A percentile compares a stretch with the other conserved stretches of the same genome.
phyloP scores from a whole-genome alignment of 2,888 invertebrate genomes.

The Cyaniris semiargus region DNA sequence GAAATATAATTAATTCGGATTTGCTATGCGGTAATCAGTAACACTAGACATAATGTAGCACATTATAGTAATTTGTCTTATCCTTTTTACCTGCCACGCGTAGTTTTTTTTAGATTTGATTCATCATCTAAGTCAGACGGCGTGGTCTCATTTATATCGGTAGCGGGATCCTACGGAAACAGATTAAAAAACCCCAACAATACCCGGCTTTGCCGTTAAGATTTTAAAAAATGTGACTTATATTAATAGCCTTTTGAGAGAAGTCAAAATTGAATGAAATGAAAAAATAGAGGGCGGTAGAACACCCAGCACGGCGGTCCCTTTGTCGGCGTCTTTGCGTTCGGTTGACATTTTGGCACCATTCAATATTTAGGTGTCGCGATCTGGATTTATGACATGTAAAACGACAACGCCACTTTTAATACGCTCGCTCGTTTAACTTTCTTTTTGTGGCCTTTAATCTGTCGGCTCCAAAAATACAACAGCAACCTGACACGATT shows the following conservation, averaged over 20 bases:
- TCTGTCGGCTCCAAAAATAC: conserved; percentile 8
- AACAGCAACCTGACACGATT: neutral
- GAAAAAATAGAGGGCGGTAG: conserved; percentile 77
- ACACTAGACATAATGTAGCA: conserved; percentile 58
- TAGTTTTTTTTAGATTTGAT: conserved; percentile 75
- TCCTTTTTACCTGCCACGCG: conserved; percentile 69
- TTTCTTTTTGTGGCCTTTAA: conserved; percentile 36
- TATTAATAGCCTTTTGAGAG: conserved; percentile 80
- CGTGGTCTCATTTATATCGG: conserved; percentile 74
- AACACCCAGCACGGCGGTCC: conserved; percentile 76
- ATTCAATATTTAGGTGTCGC: conserved; percentile 79
- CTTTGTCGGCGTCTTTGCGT: conserved; percentile 76
- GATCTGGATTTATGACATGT: conserved; percentile 75
- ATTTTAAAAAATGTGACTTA: conserved; percentile 78
- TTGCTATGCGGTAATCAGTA: conserved; percentile 3
- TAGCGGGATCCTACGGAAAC: conserved; percentile 80
- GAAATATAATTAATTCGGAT: neutral
- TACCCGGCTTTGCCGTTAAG: conserved; percentile 71
- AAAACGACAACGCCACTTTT: conserved; percentile 64
- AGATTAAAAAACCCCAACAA: conserved; percentile 77
- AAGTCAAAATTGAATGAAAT: conserved; percentile 80
- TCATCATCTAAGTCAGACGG: conserved; percentile 68
- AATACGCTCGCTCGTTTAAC: conserved; percentile 45
- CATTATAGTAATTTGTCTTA: conserved; percentile 72
- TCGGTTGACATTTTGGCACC: conserved; percentile 80